A percentile compares a stretch with the other conserved stretches of the same genome.
phyloP scores from a whole-genome alignment of 2,888 invertebrate genomes.

The Amiota minor region DNA sequence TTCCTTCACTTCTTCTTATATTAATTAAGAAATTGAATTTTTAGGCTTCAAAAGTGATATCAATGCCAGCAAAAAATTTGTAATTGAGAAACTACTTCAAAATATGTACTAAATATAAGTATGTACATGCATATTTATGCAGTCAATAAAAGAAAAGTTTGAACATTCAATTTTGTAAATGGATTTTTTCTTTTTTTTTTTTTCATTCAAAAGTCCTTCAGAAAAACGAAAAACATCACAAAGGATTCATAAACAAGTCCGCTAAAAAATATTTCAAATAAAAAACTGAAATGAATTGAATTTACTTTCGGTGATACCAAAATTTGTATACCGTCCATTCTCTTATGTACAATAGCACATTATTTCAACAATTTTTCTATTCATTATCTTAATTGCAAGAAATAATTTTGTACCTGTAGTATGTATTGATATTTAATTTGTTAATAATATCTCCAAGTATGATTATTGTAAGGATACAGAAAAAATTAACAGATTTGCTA shows the following conservation, averaged over 20 bases:
- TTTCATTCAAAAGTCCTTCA: slow-evolving; percentile 15
- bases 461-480: too few relatives aligned
- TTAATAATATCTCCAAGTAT: too few relatives aligned
- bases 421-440: too few relatives aligned
- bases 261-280: neutral
- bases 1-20: too few relatives aligned
- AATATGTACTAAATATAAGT: neutral
- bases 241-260: slow-evolving; percentile 11
- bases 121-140: neutral
- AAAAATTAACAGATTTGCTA: too few relatives aligned
- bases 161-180: slow-evolving; percentile 38
- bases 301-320: too few relatives aligned
- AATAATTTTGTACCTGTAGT: too few relatives aligned
- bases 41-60: neutral
- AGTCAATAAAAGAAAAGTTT: slow-evolving; percentile 5
- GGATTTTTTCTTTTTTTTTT: slow-evolving; percentile 32
- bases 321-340: too few relatives aligned
- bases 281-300: neutral
- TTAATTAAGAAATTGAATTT: too few relatives aligned
- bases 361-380: too few relatives aligned
- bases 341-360: too few relatives aligned
- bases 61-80: neutral
- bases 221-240: slow-evolving; percentile 31
- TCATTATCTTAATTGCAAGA: too few relatives aligned
- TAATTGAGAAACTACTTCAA: slow-evolving; percentile 10